A percentile compares a stretch with the other conserved stretches of the same genome.
Conservation (phyloP, 2,797 vertebrate species). For the Prionace glauca region DNA sequence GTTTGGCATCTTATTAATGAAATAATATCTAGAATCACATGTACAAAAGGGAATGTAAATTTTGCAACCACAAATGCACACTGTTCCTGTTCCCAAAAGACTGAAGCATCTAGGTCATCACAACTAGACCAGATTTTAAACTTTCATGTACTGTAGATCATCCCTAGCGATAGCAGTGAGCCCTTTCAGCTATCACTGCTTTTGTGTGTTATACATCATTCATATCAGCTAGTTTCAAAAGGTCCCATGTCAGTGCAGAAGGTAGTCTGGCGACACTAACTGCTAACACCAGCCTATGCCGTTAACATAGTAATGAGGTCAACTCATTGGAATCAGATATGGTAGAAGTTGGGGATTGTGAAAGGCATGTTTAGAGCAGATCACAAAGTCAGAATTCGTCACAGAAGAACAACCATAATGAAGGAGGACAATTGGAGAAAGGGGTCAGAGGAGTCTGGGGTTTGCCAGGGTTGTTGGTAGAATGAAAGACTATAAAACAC, state of each 20-base stretch:
- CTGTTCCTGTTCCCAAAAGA: background rate
- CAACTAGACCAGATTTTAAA: background rate
- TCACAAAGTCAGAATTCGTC: background rate
- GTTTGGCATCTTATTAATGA: slow-evolving; percentile 2
- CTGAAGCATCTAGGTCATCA: background rate
- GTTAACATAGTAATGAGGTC: background rate
- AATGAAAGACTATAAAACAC: background rate
- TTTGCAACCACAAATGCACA: background rate
- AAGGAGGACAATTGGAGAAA: background rate
- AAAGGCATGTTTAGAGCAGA: background rate
- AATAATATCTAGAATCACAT: slow-evolving; percentile 10
- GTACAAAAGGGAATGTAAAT: background rate
- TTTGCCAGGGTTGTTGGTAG: background rate
- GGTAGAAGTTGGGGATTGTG: background rate
- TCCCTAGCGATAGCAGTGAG: background rate
- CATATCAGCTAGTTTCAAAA: slow-evolving; percentile 15
- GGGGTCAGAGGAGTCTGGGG: too few relatives aligned
- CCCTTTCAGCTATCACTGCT: background rate
- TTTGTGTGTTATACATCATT: slow-evolving; percentile 10
- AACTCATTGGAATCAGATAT: background rate
- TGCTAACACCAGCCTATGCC: background rate
- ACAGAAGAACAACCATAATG: background rate
- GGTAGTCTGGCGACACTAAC: background rate
- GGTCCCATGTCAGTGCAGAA: background rate
- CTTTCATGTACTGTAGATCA: slow-evolving; percentile 7